These are phyloP conservation scores for Clarias magur DNA, from an alignment of 2,113 vertebrate genomes.

Conservation along the genomic window DNA sequence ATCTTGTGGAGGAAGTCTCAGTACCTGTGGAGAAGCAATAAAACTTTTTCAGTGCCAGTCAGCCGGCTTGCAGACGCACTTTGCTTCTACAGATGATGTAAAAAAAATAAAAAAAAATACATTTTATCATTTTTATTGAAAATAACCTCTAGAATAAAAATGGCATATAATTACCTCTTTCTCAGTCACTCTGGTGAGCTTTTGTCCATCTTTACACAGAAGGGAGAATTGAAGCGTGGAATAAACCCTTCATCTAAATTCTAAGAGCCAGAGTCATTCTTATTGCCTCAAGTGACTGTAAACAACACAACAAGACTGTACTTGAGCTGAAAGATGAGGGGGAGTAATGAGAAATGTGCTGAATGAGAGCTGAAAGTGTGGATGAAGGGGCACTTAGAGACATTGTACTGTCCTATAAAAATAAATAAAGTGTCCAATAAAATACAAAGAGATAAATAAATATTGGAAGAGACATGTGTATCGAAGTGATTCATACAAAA, in stretches of 20 bases:
- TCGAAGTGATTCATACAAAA: neutral
- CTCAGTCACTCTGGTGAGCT: neutral
- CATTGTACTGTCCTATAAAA: neutral
- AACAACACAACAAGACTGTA: constrained; percentile 29
- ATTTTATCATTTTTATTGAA: neutral
- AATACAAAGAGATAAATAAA: neutral
- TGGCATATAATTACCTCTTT: neutral
- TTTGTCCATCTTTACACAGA: constrained; percentile 21
- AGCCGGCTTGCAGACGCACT: neutral
- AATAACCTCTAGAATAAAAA: neutral
- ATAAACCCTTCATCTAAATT: constrained; percentile 55
- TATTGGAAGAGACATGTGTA: neutral
- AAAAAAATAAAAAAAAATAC: neutral
- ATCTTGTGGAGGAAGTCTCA: neutral
- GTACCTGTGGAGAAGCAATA: neutral
- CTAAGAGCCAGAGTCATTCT: constrained; percentile 40
- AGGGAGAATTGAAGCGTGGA: constrained; percentile 38
- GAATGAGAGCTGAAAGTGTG: neutral
- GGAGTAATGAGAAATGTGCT: neutral
- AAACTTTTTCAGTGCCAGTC: neutral
- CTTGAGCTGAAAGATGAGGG: constrained; percentile 33
- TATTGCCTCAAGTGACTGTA: constrained; percentile 42
- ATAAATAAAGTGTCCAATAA: neutral
- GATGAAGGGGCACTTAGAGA: neutral
- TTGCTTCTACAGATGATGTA: neutral